Evolutionary conservation across 2,797 vertebrate genomes (phyloP), one percentile per base, ranked within the genome.

Genomic region (Buphagus erythrorhynchus): DNA sequence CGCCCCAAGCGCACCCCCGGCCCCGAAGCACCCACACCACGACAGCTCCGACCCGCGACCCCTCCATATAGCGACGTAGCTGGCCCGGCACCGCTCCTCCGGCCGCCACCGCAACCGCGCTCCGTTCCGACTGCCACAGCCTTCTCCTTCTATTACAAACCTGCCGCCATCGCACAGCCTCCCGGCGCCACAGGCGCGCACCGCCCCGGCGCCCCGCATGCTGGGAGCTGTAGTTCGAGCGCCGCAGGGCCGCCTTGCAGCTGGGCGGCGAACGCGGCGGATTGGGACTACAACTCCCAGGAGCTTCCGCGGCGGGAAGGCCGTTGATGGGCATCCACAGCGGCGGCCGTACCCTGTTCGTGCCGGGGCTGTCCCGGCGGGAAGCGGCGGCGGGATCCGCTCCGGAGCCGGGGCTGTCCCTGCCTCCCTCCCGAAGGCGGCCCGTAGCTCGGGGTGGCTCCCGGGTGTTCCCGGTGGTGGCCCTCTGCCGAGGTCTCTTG

Each of bases 211-310:
- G 69, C 55, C 1, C 9, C 4, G 95, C 31, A 11, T 69, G 40
- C 59, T 84, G 97, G 97, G 95, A 95, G 69, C 4, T 91, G 95
- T 95, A 97, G 98, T 98, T 92, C 19, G 2, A 16, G 8, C 1
- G 7, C n/a, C 1, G 5, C 10, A 20, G 0, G 0, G 0, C 13
- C 5, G 1, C 49, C 57, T 3, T 10, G 29, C 16, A 8, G 24
- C 13, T 8, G 9, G 3, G 4, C 24, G 3, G 13, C 4, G 14
- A 49, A 13, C 10, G 46, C 1, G 0, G 4, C 0, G 2, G 3
- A 1, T 0, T 8, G 0, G 46, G 33, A 98, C 98, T 97, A 96
- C 98, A 91, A 6, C 49, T 95, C 94, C 97, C 97, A 61, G 19
- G 28, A 45, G 40, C 0, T 38, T 4, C 31, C 8, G 46, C 42